Evolutionary conservation across 2,888 invertebrate species (phyloP), one percentile per base, ranked within the genome.

Genomic region (Pyrrhosoma nymphula): DNA sequence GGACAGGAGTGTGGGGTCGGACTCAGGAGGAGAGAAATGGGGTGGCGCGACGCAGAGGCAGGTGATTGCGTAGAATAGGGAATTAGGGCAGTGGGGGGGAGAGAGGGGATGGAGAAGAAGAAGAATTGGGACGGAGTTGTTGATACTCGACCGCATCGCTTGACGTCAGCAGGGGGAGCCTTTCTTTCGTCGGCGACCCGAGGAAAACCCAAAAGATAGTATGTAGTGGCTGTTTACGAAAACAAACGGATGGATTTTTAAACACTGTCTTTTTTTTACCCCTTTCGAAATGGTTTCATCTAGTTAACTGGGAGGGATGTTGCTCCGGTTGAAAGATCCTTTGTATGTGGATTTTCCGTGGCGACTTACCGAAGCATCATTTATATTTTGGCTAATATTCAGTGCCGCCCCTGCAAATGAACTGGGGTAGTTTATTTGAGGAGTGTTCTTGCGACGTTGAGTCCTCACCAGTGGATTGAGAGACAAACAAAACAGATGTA

Each of bases 91-190:
- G 69, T 2, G 2, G 60, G n/a, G 69, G n/a, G n/a, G n/a, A 69
- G 26, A 12, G n/a, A n/a, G 10, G 69, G 47, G 4, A 4, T 47
- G n/a, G n/a, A 26, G 82, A 35, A 35, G 69, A 16, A 82, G 82
- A 16, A 10, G 82, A 82, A 82, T 35, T 82, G 82, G 82, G 35
- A 30, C 82, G 82, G 30, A 82, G 82, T 82, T 82, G 82, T 82
- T 82, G 82, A 82, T 82, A 82, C 82, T 82, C 82, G 30, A 35
- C 82, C 82, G 82, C 82, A 82, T 82, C 82, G 10, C 35, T 35
- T 82, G 82, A 82, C 82, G 82, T 82, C 82, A 82, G 82, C 35
- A 35, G 12, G 0, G 16, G 82, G 82, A 35, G 30, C 23, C 16
- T 30, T 82, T 35, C 30, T 82, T 35, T 82, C 30, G 82, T 35